Percentiles rank a stretch among this genome's conserved stretches.
These are phyloP conservation scores for Nycticryphes semicollaris DNA, from an alignment of 2,113 vertebrate genomes.

Conservation along the genomic window DNA sequence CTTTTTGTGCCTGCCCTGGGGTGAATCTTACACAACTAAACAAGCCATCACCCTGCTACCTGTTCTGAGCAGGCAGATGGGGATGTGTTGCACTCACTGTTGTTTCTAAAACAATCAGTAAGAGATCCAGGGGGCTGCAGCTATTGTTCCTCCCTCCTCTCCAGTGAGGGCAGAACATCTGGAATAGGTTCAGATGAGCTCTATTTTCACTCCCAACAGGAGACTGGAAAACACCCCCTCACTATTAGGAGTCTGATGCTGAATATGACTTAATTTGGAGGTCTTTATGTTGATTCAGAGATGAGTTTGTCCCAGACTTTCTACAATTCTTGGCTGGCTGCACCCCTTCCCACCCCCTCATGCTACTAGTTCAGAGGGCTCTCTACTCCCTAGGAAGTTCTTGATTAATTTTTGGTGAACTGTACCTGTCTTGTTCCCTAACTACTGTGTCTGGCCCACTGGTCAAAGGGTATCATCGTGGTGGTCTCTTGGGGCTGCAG, in stretches of 20 bases:
- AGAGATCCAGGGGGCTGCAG: not conserved
- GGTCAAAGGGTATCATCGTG: rapidly evolving
- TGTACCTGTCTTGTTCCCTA: not conserved
- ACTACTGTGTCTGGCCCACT: not conserved
- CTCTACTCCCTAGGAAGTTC: not conserved
- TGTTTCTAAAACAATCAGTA: not conserved
- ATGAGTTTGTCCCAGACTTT: not conserved
- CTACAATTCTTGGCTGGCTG: not conserved
- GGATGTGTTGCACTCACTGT: not conserved
- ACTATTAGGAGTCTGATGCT: not conserved
- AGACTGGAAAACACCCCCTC: not conserved
- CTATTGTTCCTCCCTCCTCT: not conserved
- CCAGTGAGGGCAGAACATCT: not conserved
- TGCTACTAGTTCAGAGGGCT: not conserved
- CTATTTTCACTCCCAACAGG: not conserved
- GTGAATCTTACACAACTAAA: not conserved
- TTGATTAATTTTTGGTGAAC: not conserved
- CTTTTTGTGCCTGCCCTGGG: not conserved
- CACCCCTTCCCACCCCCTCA: not conserved
- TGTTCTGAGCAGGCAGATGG: not conserved
- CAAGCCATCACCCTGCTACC: not conserved
- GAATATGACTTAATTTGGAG: not conserved
- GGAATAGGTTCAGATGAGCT: not conserved
- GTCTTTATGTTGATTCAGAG: not conserved
- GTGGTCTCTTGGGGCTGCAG: not conserved